phyloP scores from a whole-genome alignment of 2,888 invertebrate species.

The Bugula neritina region DNA sequence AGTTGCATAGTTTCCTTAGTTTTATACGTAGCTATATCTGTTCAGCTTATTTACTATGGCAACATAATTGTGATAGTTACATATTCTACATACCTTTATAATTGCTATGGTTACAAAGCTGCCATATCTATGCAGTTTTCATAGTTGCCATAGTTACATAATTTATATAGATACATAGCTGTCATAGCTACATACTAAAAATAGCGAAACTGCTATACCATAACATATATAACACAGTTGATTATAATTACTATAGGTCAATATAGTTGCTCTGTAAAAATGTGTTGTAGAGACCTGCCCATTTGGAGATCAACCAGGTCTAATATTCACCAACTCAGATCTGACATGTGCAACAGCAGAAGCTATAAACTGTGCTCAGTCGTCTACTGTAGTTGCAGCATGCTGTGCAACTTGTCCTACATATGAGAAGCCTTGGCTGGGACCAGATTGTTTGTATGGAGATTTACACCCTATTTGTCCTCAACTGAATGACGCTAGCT shows the following conservation, averaged over 20 bases:
- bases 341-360: neutral
- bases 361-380: neutral
- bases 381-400: neutral
- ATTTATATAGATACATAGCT: neutral
- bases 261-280: neutral
- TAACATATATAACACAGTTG: neutral
- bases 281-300: neutral
- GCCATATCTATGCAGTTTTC: neutral
- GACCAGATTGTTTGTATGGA: neutral
- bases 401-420: neutral
- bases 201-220: neutral
- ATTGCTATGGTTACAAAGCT: too few relatives aligned
- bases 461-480: neutral
- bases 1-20: too few relatives aligned
- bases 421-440: neutral
- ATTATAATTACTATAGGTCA: neutral
- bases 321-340: neutral
- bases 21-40: too few relatives aligned
- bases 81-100: too few relatives aligned
- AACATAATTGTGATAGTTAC: too few relatives aligned
- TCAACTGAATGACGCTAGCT: neutral
- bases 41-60: too few relatives aligned
- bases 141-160: neutral
- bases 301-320: neutral
- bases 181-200: neutral